Evolutionary conservation across 2,113 vertebrate species (phyloP).

Genomic region (Penelope pileata): DNA sequence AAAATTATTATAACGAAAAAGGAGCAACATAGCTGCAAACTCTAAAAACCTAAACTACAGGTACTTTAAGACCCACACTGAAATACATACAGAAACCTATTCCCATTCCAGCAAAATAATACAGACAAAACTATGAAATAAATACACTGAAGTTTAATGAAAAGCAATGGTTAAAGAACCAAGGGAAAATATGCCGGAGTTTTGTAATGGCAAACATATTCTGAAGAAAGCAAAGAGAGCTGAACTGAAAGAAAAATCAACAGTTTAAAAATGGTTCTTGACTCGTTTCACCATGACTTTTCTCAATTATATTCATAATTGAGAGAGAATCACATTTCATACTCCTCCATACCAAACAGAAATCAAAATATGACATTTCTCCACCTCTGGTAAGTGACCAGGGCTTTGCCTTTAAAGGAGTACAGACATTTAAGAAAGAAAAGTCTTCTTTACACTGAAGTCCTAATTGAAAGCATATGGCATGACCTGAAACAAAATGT

Average conservation of each 20-base stretch:
- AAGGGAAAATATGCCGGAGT: not conserved
- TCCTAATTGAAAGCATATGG: slow-evolving; percentile 67
- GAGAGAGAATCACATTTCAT: not conserved
- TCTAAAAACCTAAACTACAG: not conserved
- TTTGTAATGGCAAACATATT: not conserved
- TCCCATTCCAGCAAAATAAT: not conserved
- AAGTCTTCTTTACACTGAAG: slow-evolving; percentile 28
- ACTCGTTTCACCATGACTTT: not conserved
- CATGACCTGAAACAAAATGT: slow-evolving; percentile 63
- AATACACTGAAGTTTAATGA: not conserved
- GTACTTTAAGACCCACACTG: not conserved
- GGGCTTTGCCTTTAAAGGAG: slow-evolving; percentile 18
- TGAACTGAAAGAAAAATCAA: not conserved
- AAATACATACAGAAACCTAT: not conserved
- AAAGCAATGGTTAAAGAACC: not conserved
- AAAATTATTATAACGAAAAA: not conserved
- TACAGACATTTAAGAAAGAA: slow-evolving; percentile 10
- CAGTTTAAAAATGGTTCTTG: not conserved
- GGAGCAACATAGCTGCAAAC: accelerated
- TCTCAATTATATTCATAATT: not conserved
- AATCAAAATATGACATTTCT: not conserved
- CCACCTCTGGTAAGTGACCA: not conserved
- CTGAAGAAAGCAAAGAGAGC: not conserved
- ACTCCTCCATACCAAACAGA: not conserved
- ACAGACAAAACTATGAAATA: not conserved